Evolutionary conservation across 2,113 vertebrate genomes (phyloP).

Genomic region (Poecilia latipinna): DNA sequence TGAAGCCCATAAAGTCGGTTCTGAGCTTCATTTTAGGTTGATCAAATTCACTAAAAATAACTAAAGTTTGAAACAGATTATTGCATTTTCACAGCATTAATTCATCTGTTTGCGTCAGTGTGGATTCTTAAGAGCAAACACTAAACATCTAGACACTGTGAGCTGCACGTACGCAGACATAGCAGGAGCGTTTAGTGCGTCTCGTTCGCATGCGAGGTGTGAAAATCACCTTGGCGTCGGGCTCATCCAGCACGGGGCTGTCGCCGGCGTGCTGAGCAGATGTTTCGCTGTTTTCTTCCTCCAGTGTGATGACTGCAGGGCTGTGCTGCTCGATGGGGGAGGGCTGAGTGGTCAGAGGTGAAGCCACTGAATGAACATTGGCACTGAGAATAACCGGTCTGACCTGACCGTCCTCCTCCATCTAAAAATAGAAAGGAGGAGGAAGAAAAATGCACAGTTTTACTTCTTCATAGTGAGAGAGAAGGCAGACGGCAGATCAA

Average conservation of each 20-base stretch:
- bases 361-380: constrained; percentile 55
- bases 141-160: neutral
- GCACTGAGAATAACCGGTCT: constrained; percentile 68
- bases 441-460: neutral
- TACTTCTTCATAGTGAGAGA: neutral
- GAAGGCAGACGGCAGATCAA: neutral
- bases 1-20: too few species aligned
- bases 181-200: neutral
- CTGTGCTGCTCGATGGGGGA: constrained; percentile 62
- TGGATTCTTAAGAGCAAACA: neutral
- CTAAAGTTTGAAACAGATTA: neutral
- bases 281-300: constrained; percentile 32
- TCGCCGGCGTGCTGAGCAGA: constrained; percentile 44
- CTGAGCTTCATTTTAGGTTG: too few species aligned
- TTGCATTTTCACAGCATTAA: neutral
- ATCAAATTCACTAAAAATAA: too few species aligned
- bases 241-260: constrained; percentile 45
- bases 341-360: constrained; percentile 46
- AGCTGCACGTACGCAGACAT: neutral
- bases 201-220: too few species aligned
- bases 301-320: constrained; percentile 42
- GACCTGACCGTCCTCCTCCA: constrained; percentile 60
- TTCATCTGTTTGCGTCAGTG: neutral
- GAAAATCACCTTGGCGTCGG: constrained; percentile 47
- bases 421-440: constrained; percentile 38